Conservation (phyloP, 2,888 invertebrate species). For the Ormia ochracea region DNA sequence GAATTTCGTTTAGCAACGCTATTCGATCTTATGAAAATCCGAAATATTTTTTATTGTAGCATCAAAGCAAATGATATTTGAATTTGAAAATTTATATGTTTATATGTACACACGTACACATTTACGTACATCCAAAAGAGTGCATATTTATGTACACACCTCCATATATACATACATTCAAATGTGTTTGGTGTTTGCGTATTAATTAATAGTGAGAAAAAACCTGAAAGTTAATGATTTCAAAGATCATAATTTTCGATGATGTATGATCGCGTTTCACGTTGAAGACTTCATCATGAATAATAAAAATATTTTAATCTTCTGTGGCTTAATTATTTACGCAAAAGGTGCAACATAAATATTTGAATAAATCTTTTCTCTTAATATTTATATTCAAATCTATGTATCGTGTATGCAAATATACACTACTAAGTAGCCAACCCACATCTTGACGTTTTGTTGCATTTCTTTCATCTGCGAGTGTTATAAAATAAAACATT, state of each 20-base stretch:
- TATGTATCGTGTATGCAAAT: not conserved
- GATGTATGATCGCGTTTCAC: not conserved
- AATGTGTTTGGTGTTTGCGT: too few species aligned
- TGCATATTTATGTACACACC: not conserved
- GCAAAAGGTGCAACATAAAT: slow-evolving; percentile 48
- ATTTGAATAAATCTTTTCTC: slow-evolving; percentile 13
- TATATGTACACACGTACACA: not conserved
- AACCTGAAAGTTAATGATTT: not conserved
- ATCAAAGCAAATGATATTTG: slow-evolving; percentile 1
- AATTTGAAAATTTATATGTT: not conserved
- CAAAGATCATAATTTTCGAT: not conserved
- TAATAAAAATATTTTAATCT: not conserved
- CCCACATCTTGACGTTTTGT: too few species aligned
- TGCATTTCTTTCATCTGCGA: too few species aligned
- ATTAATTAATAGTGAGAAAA: not conserved
- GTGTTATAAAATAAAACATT: too few species aligned
- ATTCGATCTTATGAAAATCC: slow-evolving; percentile 29
- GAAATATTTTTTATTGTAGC: not conserved
- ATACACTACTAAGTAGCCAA: too few species aligned
- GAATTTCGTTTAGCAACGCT: not conserved
- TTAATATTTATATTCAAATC: not conserved
- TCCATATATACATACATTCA: not conserved
- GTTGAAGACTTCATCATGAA: slow-evolving; percentile 12
- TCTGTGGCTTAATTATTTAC: slow-evolving; percentile 5
- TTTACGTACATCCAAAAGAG: slow-evolving; percentile 1